Evolutionary conservation across 2,797 vertebrate species (phyloP), one percentile per base, ranked within the genome.

Genomic region (Etheostoma perlongum): DNA sequence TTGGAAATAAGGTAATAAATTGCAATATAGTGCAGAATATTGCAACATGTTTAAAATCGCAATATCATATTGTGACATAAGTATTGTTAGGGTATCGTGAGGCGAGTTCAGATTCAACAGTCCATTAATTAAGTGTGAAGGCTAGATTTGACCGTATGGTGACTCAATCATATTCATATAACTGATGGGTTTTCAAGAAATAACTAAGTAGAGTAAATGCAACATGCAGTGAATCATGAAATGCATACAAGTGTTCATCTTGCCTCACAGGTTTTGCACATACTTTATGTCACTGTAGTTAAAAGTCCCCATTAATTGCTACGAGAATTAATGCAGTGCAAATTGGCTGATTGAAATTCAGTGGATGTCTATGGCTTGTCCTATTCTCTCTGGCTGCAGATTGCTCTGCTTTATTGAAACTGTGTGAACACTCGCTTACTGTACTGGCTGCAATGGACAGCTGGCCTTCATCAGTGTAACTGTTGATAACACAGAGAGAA

Each of bases 281-380:
- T 53, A 51, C 63, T 77, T 66, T 15, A 30, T 51, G 33, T 64
- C 47, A 51, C 53, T 54, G 54, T 72, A 15, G 63, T 63, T 76
- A 36, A 62, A 79, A 62, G 63, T 79, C 46, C 42, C n/a, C 6
- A 10, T 58, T 85, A 78, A 84, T 85, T 21, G 19, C 60, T 23
- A 42, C 16, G 44, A 68, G 71, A 71, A 66, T 80, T 36, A 83
- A 79, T 72, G 73, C 59, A n/a, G 78, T 52, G 73, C 58, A 71
- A 81, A 74, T 57, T n/a, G 63, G 54, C 81, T 83, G 74, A 89
- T 83, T 85, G 82, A 84, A 85, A 88, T 87, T 85, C 89, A 76
- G 59, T 51, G 51, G 69, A 72, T 9, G 33, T 85, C 62, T 71
- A 51, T 52, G 47, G 55, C 72, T 76, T 25, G 36, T 72, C 49